Conservation (phyloP, 2,888 invertebrate species). For the Cantharis rufa region DNA sequence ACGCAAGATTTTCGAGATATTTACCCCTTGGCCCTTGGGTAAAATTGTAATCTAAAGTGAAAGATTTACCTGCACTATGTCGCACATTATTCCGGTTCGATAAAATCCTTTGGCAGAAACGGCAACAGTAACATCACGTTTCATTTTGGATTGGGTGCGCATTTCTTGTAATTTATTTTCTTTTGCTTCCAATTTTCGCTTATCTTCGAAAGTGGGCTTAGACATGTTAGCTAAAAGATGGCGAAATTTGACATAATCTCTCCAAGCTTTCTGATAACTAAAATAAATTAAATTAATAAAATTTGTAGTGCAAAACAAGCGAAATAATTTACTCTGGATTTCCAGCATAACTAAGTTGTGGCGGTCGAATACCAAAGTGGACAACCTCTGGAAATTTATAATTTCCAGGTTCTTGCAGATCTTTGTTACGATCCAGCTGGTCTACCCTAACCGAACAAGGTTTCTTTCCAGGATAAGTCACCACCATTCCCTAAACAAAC, state of each 20-base stretch:
- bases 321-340: constrained; percentile 76
- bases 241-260: constrained; percentile 94
- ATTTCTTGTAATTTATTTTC: constrained; percentile 89
- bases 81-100: constrained; percentile 94
- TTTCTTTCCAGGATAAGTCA: constrained; percentile 90
- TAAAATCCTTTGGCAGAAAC: constrained; percentile 89
- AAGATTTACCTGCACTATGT: constrained; percentile 77
- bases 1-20: too few relatives aligned
- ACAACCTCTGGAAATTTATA: constrained; percentile 83
- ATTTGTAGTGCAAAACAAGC: constrained; percentile 23
- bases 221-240: constrained; percentile 96
- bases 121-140: constrained; percentile 93
- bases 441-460: constrained; percentile 95
- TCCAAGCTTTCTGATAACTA: constrained; percentile 94
- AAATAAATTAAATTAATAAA: constrained; percentile 21
- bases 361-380: constrained; percentile 94
- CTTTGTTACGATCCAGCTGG: constrained; percentile 83
- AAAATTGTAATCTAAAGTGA: too few relatives aligned
- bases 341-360: constrained; percentile 94
- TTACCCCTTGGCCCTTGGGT: too few relatives aligned
- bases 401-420: constrained; percentile 58
- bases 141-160: constrained; percentile 91
- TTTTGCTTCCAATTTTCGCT: constrained; percentile 83
- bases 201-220: constrained; percentile 88
- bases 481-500: constrained; percentile 81